Percentiles rank a stretch among this genome's conserved stretches.
Evolutionary conservation across 2,797 vertebrate species (phyloP).

Genomic region (Bradypus variegatus): DNA sequence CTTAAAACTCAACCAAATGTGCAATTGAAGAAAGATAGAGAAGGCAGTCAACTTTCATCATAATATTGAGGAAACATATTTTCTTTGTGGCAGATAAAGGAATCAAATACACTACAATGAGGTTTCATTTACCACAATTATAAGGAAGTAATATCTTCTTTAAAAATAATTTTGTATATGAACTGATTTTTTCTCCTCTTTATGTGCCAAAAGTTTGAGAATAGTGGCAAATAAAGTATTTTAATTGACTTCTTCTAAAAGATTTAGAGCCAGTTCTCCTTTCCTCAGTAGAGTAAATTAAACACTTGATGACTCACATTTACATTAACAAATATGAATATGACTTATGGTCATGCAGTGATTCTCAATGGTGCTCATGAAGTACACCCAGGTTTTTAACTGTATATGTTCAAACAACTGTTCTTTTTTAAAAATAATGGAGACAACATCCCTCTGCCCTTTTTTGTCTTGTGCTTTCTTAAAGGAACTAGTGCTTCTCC

Average conservation of each 20-base stretch:
- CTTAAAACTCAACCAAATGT: neutral
- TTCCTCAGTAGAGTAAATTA: neutral
- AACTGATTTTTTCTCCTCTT: neutral
- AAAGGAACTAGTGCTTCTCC: neutral
- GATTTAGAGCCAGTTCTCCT: neutral
- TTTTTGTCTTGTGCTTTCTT: neutral
- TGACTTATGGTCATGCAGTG: neutral
- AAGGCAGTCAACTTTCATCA: neutral
- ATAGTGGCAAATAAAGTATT: neutral
- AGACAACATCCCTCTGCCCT: neutral
- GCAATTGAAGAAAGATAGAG: neutral
- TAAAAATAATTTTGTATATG: neutral
- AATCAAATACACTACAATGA: neutral
- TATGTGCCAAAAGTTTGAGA: neutral
- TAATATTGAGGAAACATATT: neutral
- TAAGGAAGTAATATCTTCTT: neutral
- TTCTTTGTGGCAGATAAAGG: neutral
- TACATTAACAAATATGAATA: neutral
- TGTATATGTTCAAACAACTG: neutral
- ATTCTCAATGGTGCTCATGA: neutral
- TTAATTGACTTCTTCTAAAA: neutral
- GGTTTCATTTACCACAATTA: neutral
- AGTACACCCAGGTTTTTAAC: neutral
- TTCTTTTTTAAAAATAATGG: neutral
- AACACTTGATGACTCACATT: neutral